Base-by-base conservation (phyloP, 2,113 vertebrate species). In the Astur gentilis region DNA sequence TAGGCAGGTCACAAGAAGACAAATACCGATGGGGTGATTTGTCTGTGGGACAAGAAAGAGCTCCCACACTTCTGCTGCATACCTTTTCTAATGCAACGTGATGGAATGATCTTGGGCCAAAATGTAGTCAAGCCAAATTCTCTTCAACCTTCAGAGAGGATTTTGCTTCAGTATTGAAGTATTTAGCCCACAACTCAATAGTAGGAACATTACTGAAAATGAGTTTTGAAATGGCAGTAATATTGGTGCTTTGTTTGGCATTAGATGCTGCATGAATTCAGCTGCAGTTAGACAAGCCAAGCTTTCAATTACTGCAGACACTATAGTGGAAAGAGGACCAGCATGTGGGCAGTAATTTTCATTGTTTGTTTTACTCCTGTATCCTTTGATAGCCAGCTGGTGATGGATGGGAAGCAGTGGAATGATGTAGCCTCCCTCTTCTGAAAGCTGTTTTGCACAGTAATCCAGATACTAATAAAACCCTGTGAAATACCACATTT, bases 311-410 rank as follows among this genome's bases (percentile, higher is more conserved):
- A 61, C 45, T 58, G 64, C 61, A 67, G 64, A 77, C 57, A 47
- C 26, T 50, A 22, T 16, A 86, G 65, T 50, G 60, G 69, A 70
- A 91, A 91, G 44, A 87, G 42, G 44, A 72, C 52, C 61, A 92
- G 84, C 65, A 90, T 90, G 87, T 93, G 92, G 78, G 95, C 90
- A 94, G 77, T 92, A 94, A 92, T 95, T 94, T 95, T 95, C 76
- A 54, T 81, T 91, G 80, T 93, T 97, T 95, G 60, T 71, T 95
- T 93, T 93, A 87, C 61, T 92, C 80, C 65, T 91, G n/a, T 72
- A 93, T 64, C 34, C 64, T 93, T 79, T 92, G 69, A 84, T 89
- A 91, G 86, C 94, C 83, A 95, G 83, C 89, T 96, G 90, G 64
- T 90, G 92, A 96, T 90, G 64, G 67, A 95, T 89, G 76, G 47